Conservation (phyloP, 2,797 vertebrate genomes). For the Ctenochaetus hawaiiensis region DNA sequence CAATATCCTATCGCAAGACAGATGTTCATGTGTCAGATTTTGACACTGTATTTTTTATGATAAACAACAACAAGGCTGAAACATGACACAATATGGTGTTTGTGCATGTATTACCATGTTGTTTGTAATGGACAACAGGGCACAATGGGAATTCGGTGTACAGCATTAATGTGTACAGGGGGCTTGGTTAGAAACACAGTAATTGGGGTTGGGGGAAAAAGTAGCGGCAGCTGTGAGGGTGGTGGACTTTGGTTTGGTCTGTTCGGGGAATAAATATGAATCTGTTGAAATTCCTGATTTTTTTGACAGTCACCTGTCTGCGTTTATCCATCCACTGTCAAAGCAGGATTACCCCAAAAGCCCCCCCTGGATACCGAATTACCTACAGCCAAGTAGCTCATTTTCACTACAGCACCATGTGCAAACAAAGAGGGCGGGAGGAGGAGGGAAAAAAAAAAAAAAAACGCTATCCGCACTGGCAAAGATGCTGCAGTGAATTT, state of each 20-base stretch:
- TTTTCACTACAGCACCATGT: constrained; percentile 69
- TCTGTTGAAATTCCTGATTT: constrained; percentile 71
- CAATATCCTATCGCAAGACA: constrained; percentile 13
- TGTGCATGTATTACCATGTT: constrained; percentile 19
- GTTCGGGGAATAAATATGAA: constrained; percentile 74
- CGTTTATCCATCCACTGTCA: constrained; percentile 72
- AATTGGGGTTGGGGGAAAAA: constrained; percentile 58
- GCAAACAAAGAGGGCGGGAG: constrained; percentile 69
- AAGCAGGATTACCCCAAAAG: constrained; percentile 74
- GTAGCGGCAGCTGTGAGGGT: constrained; percentile 23
- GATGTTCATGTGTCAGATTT: constrained; percentile 37
- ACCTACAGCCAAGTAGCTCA: constrained; percentile 76
- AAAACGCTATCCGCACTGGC: constrained; percentile 33
- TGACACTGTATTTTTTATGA: constrained; percentile 12
- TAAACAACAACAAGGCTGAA: constrained; percentile 9
- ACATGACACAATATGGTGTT: constrained; percentile 7
- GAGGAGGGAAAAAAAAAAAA: constrained; percentile 34
- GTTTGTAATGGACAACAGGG: constrained; percentile 23
- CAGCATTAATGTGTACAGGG: constrained; percentile 19
- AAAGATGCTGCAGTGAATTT: constrained; percentile 73
- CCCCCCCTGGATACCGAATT: constrained; percentile 67
- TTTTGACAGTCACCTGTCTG: constrained; percentile 75
- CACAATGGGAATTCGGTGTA: constrained; percentile 17
- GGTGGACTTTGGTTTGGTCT: constrained; percentile 48
- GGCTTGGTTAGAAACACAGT: constrained; percentile 52